Evolutionary conservation across 2,888 invertebrate genomes (phyloP), one percentile per base, ranked within the genome.

Genomic region (Caenorhabditis macrosperma): DNA sequence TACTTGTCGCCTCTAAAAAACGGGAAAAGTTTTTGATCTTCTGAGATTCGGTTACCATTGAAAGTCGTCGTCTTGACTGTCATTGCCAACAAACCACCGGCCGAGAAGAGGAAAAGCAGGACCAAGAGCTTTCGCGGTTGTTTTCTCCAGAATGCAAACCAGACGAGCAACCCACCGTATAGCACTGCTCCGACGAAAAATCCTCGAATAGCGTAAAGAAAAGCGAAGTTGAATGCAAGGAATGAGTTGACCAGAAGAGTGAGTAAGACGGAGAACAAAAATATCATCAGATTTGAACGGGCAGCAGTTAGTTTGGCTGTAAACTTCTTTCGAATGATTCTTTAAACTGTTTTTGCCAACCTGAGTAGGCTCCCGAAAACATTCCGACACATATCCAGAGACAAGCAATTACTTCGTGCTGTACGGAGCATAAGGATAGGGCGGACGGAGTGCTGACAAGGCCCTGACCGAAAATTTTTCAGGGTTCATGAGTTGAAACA

Each of bases 101-200:
- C 20, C 1, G 80, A 66, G 33, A 84, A 78, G 10, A 82, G 35
- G 3, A 80, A 48, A 6, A 76, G 48, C 10, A 84, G 60, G 15
- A 69, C 35, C 0, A 84, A 59, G 0, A 82, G 22, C 24, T 64
- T 78, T 22, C 82, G 44, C 5, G 71, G 78, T 15, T 80, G 69
- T 50, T 68, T 76, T 22, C 82, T 63, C 83, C 83, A 84, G 2
- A 84, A 57, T 0, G 72, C 77, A 54, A 82, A 84, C 75, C 79
- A 84, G 6, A 78, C 26, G 15, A 78, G 33, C 3, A 72, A 33
- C 48, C 78, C 78, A n/a, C 64, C 82, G 41, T 78, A 82, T 0
- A 78, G 28, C 0, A 57, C 35, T 4, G 75, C 57, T 35, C 78
- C 81, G 35, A 75, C 61, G 41, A 75, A 81, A 28, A 75, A 69